phyloP scores from a whole-genome alignment of 2,888 invertebrate genomes.

The Mycalesis mineus region DNA sequence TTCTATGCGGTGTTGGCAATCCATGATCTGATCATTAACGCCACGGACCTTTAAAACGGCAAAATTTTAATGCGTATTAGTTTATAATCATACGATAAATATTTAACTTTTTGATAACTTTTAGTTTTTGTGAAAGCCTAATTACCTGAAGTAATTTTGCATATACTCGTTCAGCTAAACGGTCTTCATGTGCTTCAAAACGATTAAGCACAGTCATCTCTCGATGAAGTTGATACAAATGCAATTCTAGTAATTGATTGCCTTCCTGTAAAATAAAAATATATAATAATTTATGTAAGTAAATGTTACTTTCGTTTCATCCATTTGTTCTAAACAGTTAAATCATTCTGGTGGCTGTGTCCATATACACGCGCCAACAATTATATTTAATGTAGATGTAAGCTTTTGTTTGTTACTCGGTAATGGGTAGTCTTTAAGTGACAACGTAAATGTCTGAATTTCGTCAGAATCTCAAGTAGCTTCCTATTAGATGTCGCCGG shows the following conservation, averaged over 20 bases:
- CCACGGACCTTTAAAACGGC: slow-evolving; percentile 58
- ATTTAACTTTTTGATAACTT: no score
- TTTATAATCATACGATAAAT: no score
- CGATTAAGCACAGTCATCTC: slow-evolving; percentile 86
- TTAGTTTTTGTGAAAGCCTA: not conserved
- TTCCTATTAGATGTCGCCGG: no score
- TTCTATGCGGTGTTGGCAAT: slow-evolving; percentile 74
- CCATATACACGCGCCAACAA: no score
- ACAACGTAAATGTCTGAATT: no score
- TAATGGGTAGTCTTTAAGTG: no score
- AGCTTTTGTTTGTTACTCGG: no score
- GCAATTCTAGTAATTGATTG: slow-evolving; percentile 78
- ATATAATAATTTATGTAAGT: not conserved
- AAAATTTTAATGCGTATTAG: not conserved
- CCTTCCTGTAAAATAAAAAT: slow-evolving; percentile 50
- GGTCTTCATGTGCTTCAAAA: slow-evolving; percentile 84
- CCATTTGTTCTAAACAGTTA: no score
- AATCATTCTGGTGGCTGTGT: no score
- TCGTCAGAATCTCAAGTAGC: no score
- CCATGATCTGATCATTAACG: slow-evolving; percentile 69
- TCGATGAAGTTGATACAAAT: slow-evolving; percentile 82
- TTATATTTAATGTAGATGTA: no score
- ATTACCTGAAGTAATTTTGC: slow-evolving; percentile 69
- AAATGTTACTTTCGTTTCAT: no score
- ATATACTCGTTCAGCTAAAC: slow-evolving; percentile 79